Evolutionary conservation across 1,140 invertebrate genomes (phyloP), one percentile per base, ranked within the genome.

Genomic region (Lethrus apterus): DNA sequence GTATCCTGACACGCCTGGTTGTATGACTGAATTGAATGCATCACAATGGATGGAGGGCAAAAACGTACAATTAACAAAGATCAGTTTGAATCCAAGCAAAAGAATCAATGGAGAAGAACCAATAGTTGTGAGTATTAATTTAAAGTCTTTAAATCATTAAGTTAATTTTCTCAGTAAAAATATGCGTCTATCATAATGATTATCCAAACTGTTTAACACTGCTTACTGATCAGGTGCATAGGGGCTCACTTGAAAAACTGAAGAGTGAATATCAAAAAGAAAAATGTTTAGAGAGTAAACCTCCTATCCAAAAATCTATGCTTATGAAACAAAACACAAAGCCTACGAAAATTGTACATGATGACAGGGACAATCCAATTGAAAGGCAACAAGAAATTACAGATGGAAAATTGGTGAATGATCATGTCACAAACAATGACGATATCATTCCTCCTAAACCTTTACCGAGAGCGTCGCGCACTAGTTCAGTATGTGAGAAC

Each of bases 1-100:
- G 38, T 97, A 88, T 70, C 92, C 91, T 0, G 89, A 93, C 29
- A 96, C 92, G 7, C 66, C 71, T 26, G 86, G 86, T 18, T 80
- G 76, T 23, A 74, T 83, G 47, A 84, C 89, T 0, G 79, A 84
- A 44, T 71, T 91, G 50, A 80, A 77, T 31, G 80, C 85, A 13
- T 69, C 77, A 31, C 79, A 86, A 53, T 94, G 90, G 91, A 70
- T 88, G 9, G 74, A 77, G 53, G 83, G 84, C 20, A 72, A 75
- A 47, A 82, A 89, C 65, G 70, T 74, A 38, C 68, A 78, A 4
- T 74, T 89, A 23, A 76, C 79, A 46, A 89, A 81, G 70, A 86
- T 91, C 57, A 86, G 80, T 24, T 69, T 92, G 42, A 83, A 91
- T 71, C 89, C 89, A 14, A 67, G 72, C 23, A 80, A 81, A 59